Conservation (phyloP, 2,113 vertebrate species). For the Apteryx owenii region DNA sequence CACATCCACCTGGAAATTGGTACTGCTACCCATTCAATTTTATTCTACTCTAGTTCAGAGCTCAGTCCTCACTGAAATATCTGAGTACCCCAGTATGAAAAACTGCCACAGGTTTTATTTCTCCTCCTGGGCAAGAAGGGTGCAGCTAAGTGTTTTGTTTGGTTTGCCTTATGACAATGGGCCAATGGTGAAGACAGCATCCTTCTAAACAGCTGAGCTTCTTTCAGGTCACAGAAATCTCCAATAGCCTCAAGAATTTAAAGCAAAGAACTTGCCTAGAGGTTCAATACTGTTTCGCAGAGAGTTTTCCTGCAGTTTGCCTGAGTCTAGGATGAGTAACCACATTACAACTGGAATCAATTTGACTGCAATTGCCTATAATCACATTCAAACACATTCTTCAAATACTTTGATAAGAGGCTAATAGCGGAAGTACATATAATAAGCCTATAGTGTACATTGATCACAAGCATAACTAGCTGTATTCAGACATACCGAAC, state of each 20-base stretch:
- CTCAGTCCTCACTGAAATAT: neutral
- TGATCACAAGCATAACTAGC: conserved; percentile 5
- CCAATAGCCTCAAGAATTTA: neutral
- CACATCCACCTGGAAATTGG: neutral
- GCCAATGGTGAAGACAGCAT: neutral
- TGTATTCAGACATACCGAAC: neutral
- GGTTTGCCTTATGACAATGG: neutral
- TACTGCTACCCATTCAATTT: neutral
- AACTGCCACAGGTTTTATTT: neutral
- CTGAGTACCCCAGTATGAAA: neutral
- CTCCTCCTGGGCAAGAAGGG: neutral
- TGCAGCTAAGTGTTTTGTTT: neutral
- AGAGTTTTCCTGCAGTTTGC: neutral
- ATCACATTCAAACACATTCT: conserved; percentile 44
- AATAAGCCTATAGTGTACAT: neutral
- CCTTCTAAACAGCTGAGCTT: neutral
- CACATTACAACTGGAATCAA: conserved; percentile 28
- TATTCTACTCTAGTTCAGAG: neutral
- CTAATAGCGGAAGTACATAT: conserved; percentile 42
- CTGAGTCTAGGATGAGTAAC: neutral
- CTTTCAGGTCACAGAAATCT: neutral
- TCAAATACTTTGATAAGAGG: conserved; percentile 2
- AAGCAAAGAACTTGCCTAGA: conserved; percentile 21
- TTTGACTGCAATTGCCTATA: conserved; percentile 30
- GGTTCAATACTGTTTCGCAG: neutral